Conservation (phyloP, 2,888 invertebrate species). For the Agriotes lineatus region DNA sequence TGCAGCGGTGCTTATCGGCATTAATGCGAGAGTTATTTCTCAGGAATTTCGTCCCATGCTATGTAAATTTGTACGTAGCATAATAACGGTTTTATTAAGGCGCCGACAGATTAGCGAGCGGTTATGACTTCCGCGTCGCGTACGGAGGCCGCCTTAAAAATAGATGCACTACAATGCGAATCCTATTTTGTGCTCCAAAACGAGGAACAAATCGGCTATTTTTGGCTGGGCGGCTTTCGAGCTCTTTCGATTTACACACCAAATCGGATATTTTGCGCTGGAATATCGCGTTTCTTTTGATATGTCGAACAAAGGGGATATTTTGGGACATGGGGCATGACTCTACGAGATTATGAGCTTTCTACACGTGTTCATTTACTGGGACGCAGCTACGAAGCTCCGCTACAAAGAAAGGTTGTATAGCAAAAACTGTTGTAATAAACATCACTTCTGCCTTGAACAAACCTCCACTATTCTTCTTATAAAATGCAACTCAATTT, state of each 20-base stretch:
- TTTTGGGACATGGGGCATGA: too few relatives aligned
- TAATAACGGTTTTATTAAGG: slow-evolving; percentile 31
- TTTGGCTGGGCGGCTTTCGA: not conserved
- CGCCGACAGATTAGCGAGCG: slow-evolving; percentile 22
- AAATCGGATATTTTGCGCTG: too few relatives aligned
- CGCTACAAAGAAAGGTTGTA: too few relatives aligned
- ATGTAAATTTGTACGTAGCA: slow-evolving; percentile 27
- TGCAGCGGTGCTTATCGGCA: slow-evolving; percentile 14
- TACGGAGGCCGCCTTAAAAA: slow-evolving; percentile 2
- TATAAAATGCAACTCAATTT: too few relatives aligned
- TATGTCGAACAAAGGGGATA: too few relatives aligned
- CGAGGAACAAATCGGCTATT: not conserved
- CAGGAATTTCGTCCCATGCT: slow-evolving; percentile 14
- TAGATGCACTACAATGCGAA: slow-evolving; percentile 11
- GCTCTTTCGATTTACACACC: not conserved
- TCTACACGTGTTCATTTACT: too few relatives aligned
- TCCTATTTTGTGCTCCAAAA: not conserved
- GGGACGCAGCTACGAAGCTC: too few relatives aligned
- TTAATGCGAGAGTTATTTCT: slow-evolving; percentile 19
- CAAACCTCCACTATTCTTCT: too few relatives aligned
- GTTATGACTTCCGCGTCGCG: slow-evolving; percentile 30
- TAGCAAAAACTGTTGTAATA: too few relatives aligned
- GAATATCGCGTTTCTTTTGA: too few relatives aligned
- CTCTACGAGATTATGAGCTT: too few relatives aligned
- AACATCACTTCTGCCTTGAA: too few relatives aligned